Percentiles rank a stretch among this genome's conserved stretches.
Evolutionary conservation across 2,797 vertebrate genomes (phyloP).

Genomic region (Coendou prehensilis): DNA sequence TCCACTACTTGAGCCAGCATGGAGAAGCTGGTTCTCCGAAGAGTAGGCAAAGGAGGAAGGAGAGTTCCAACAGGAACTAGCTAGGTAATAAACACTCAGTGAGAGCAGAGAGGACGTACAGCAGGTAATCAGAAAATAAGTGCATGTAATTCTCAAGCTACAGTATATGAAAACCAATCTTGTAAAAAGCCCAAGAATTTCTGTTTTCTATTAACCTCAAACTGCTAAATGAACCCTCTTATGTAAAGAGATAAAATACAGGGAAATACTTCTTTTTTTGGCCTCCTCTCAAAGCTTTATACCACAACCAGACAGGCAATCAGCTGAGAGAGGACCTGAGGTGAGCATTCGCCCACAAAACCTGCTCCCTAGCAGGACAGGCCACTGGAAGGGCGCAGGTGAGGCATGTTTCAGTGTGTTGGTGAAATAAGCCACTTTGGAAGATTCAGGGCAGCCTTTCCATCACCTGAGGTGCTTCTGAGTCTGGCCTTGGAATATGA

Average conservation of each 20-base stretch:
- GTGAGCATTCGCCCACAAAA: not conserved
- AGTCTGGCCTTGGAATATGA: constrained; percentile 47
- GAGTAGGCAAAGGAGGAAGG: not conserved
- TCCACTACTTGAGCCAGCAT: not conserved
- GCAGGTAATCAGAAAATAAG: not conserved
- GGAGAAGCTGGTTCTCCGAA: constrained; percentile 35
- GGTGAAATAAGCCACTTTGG: constrained; percentile 7
- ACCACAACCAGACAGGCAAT: not conserved
- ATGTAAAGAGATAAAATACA: not conserved
- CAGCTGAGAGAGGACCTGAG: not conserved
- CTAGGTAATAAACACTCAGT: not conserved
- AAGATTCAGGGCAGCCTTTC: not conserved
- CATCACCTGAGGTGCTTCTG: not conserved
- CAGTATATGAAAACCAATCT: not conserved
- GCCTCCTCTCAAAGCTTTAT: not conserved
- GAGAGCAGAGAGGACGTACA: not conserved
- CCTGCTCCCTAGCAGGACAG: not conserved
- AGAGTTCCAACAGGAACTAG: not conserved
- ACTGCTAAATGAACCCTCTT: not conserved
- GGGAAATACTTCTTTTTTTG: not conserved
- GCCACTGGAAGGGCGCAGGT: not conserved
- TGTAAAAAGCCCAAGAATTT: not conserved
- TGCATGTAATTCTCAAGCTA: not conserved
- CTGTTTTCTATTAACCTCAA: not conserved
- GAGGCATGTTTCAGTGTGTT: not conserved